Evolutionary conservation across 2,888 invertebrate species (phyloP).

Genomic region (Drosophila acutilabella): DNA sequence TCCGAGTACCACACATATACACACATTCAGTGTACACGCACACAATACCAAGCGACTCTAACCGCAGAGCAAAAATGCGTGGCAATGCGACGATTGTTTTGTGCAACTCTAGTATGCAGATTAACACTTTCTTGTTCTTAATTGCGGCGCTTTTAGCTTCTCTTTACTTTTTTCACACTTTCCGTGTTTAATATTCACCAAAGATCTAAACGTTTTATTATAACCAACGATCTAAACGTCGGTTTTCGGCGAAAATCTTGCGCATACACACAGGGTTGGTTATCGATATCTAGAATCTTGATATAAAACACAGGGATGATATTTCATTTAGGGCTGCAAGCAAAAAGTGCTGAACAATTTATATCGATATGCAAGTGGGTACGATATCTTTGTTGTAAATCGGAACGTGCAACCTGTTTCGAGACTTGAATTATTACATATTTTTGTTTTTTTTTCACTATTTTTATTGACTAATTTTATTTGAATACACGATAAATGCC

Average conservation of each 20-base stretch:
- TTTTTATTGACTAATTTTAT: too few relatives aligned
- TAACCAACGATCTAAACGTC: conserved; percentile 22
- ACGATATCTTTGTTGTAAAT: conserved; percentile 4
- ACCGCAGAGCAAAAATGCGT: conserved; percentile 29
- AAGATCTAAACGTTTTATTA: conserved; percentile 11
- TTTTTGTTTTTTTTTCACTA: too few relatives aligned
- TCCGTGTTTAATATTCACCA: not conserved
- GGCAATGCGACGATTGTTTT: conserved; percentile 13
- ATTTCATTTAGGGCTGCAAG: conserved; percentile 9
- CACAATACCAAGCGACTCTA: conserved; percentile 35
- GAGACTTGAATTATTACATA: too few relatives aligned
- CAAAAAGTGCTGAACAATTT: not conserved
- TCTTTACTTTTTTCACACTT: conserved; percentile 29
- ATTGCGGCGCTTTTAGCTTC: conserved; percentile 16
- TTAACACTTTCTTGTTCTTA: not conserved
- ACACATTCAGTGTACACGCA: conserved; percentile 11
- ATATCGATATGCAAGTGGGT: not conserved
- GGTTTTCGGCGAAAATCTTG: conserved; percentile 51
- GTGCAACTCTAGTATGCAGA: not conserved
- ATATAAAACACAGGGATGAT: conserved; percentile 41
- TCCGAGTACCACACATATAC: conserved; percentile 9
- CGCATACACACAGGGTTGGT: conserved; percentile 24
- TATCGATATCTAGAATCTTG: not conserved
- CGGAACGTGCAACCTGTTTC: not conserved
- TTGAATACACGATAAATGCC: too few relatives aligned